Conservation (phyloP, 2,888 invertebrate species). For the Adelognathus sp. region DNA sequence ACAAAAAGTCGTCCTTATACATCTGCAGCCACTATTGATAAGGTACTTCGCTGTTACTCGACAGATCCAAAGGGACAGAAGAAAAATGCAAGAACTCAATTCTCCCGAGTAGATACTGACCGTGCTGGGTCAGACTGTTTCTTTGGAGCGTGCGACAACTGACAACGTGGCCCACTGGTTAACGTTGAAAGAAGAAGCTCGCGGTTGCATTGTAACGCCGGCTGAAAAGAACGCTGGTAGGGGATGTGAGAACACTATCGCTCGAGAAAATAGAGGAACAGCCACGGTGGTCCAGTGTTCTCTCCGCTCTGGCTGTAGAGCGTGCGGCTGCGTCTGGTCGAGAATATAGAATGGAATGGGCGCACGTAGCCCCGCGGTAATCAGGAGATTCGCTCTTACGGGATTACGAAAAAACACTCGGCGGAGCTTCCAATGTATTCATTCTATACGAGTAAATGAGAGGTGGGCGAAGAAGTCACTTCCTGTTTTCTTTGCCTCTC, state of each 20-base stretch:
- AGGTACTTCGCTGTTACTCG: not conserved
- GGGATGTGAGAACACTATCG: not conserved
- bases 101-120: not conserved
- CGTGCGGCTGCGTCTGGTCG: not conserved
- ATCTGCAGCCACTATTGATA: not conserved
- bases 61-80: not conserved
- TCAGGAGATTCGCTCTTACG: constrained; percentile 44
- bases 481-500: not conserved
- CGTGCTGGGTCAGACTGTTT: not conserved
- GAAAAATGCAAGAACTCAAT: not conserved
- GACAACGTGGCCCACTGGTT: not conserved
- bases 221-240: not conserved
- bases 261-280: not conserved
- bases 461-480: not conserved
- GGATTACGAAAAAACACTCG: constrained; percentile 50
- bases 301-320: not conserved
- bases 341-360: constrained; percentile 39
- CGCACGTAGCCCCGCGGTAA: constrained; percentile 49
- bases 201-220: not conserved
- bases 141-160: not conserved
- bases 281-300: constrained; percentile 6
- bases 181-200: not conserved
- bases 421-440: constrained; percentile 32
- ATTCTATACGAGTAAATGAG: constrained; percentile 7
- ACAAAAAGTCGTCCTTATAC: too few species aligned